phyloP scores from a whole-genome alignment of 2,113 vertebrate species.

The Gorsachius goisagi region DNA sequence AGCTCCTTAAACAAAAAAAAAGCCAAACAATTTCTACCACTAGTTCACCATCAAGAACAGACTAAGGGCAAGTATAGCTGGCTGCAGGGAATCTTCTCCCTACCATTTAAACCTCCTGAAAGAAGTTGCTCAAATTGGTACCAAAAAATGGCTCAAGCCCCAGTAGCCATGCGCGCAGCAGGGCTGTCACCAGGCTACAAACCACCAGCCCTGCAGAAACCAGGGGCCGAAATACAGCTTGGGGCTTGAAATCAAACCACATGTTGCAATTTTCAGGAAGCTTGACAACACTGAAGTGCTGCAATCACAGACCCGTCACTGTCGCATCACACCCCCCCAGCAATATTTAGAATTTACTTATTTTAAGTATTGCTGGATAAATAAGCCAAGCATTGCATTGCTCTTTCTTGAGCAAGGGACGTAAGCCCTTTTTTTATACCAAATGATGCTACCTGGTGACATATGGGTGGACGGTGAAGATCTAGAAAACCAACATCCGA shows the following conservation, averaged over 20 bases:
- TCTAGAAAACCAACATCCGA: not conserved
- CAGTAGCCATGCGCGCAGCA: not conserved
- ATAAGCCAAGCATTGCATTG: not conserved
- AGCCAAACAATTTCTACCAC: not conserved
- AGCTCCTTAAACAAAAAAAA: not conserved
- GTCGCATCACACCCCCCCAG: too few relatives aligned
- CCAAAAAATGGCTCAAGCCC: not conserved
- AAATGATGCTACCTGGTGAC: not conserved
- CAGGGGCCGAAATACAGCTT: not conserved
- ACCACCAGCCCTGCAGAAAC: not conserved
- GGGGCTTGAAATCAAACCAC: not conserved
- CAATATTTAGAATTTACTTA: not conserved
- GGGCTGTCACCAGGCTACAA: not conserved
- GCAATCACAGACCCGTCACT: not conserved
- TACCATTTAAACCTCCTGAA: not conserved
- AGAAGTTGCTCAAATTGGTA: not conserved
- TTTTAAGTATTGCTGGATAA: too few relatives aligned
- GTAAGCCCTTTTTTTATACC: not conserved
- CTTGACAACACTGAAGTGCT: not conserved
- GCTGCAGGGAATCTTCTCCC: not conserved
- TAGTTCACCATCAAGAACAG: not conserved
- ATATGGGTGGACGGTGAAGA: fast-evolving
- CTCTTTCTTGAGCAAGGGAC: not conserved
- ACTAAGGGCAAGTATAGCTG: not conserved
- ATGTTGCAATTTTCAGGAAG: not conserved